These are phyloP conservation scores for Phalacrocorax aristotelis DNA, from an alignment of 2,113 vertebrate genomes.

Conservation along the genomic window DNA sequence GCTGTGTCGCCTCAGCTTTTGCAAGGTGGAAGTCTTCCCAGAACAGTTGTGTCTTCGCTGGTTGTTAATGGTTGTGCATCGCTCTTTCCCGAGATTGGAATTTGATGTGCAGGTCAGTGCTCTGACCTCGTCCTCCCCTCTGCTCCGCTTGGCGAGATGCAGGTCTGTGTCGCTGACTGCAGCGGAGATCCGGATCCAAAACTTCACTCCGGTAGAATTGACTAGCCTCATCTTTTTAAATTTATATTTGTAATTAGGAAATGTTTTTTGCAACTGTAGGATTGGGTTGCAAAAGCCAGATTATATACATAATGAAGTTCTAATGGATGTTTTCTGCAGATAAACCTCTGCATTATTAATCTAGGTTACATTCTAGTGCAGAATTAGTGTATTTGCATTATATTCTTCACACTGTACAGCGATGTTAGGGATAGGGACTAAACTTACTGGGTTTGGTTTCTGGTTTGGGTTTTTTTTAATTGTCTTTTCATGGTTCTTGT, in stretches of 20 bases:
- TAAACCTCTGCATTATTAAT: neutral
- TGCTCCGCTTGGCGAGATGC: neutral
- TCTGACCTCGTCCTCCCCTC: neutral
- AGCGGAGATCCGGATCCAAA: neutral
- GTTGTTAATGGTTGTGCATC: accelerated
- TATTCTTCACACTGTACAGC: neutral
- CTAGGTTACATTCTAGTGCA: neutral
- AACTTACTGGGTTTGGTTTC: neutral
- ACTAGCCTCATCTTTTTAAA: neutral
- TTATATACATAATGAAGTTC: neutral
- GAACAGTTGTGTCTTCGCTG: neutral
- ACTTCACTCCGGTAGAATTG: neutral
- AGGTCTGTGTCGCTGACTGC: neutral
- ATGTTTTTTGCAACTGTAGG: neutral
- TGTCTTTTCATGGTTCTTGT: neutral
- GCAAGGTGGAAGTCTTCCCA: neutral
- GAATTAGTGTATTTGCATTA: neutral
- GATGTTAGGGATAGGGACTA: neutral
- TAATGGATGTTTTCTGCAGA: neutral
- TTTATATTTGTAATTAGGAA: neutral
- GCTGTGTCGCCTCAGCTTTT: neutral
- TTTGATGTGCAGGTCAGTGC: neutral
- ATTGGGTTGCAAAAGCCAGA: neutral
- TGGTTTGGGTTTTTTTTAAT: neutral
- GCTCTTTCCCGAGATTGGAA: neutral